Evolutionary conservation across 2,797 vertebrate species (phyloP).

Genomic region (Echiichthys vipera): DNA sequence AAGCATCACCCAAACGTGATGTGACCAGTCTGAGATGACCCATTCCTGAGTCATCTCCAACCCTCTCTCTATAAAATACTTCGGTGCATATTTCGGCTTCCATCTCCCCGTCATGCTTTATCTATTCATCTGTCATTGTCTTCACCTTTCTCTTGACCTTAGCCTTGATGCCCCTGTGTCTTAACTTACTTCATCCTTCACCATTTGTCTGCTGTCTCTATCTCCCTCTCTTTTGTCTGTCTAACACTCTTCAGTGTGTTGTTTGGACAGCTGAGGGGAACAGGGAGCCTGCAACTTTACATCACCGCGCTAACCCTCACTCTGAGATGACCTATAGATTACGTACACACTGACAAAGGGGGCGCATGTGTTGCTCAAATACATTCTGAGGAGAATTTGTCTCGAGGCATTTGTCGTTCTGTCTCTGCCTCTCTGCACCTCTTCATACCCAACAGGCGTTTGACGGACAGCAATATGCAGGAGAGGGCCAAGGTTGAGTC

Average conservation of each 20-base stretch:
- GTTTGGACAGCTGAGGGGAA: constrained; percentile 48
- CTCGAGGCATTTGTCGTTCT: constrained; percentile 31
- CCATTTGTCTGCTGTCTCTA: constrained; percentile 32
- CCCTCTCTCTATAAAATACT: constrained; percentile 27
- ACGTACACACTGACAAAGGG: constrained; percentile 21
- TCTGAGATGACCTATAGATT: constrained; percentile 53
- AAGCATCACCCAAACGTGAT: constrained; percentile 32
- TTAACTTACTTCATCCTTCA: constrained; percentile 41
- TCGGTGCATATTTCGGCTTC: constrained; percentile 7
- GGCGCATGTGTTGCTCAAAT: constrained; percentile 1
- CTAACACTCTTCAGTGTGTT: neutral
- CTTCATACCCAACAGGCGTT: neutral
- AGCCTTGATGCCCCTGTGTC: constrained; percentile 26
- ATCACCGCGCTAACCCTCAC: constrained; percentile 26
- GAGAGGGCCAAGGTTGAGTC: constrained; percentile 21
- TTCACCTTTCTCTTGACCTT: constrained; percentile 55
- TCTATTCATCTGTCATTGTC: constrained; percentile 55
- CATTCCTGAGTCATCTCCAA: constrained; percentile 17
- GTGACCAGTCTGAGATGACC: constrained; percentile 36
- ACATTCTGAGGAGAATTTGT: constrained; percentile 20
- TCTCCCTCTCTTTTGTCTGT: constrained; percentile 8
- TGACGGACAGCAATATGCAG: constrained; percentile 3
- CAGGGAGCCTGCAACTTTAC: constrained; percentile 25
- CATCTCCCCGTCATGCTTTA: constrained; percentile 51
- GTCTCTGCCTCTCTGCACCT: neutral